Conservation (phyloP, 2,113 vertebrate genomes). For the Syrmaticus mikado region DNA sequence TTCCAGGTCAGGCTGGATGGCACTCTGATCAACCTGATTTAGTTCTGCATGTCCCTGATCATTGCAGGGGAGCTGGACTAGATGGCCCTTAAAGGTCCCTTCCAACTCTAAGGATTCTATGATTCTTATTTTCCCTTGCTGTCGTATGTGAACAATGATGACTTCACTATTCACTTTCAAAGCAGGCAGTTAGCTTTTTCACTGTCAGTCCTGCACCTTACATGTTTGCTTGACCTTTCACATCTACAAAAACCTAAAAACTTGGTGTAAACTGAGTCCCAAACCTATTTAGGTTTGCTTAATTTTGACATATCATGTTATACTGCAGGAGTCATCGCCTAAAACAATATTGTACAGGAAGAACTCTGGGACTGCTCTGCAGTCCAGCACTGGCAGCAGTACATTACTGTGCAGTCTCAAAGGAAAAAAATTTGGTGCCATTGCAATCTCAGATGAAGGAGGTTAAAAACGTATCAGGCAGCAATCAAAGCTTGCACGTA, state of each 20-base stretch:
- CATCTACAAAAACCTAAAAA: background rate
- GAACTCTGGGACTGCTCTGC: accelerated
- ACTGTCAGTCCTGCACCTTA: background rate
- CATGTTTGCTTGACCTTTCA: background rate
- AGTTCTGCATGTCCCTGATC: too few species aligned
- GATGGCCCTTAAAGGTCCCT: too few species aligned
- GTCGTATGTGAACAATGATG: too few species aligned
- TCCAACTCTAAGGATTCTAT: too few species aligned
- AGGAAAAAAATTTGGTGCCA: background rate
- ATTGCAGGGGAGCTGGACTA: too few species aligned
- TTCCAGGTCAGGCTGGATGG: too few species aligned
- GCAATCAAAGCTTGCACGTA: background rate
- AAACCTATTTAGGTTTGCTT: background rate
- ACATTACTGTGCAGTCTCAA: background rate
- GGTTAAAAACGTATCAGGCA: background rate
- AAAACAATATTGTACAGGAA: accelerated
- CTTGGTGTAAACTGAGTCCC: background rate
- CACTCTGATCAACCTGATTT: too few species aligned
- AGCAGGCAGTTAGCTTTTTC: background rate
- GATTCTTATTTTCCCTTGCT: background rate
- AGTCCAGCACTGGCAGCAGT: background rate
- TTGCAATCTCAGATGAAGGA: background rate
- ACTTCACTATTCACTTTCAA: background rate
- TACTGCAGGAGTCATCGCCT: background rate
- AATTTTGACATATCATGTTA: background rate